Evolutionary conservation across 2,113 vertebrate species (phyloP), one percentile per base, ranked within the genome.

Genomic region (Sula dactylatra): DNA sequence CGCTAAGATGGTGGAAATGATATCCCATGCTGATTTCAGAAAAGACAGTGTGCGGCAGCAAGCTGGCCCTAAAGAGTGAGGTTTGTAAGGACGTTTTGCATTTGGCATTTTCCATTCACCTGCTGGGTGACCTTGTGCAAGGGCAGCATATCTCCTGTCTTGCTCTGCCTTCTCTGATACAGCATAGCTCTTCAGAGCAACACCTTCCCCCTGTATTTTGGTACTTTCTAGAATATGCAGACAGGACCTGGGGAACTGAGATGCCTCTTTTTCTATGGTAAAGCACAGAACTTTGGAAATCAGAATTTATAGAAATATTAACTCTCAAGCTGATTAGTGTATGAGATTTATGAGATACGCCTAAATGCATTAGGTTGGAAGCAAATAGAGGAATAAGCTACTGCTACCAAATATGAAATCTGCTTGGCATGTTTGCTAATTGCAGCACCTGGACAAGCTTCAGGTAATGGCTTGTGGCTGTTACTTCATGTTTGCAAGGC

Each of bases 141-240:
- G 3, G 12, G 44, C 44, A 59, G 26, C 3, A 0, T 27, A 6
- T 27, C n/a, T 72, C 47, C 6, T 67, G 29, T 54, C 56, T 50
- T 0, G 0, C 52, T n/a, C n/a, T 62, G 47, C 65, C 55, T 38
- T n/a, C 82, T 79, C 27, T 3, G 5, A 10, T 62, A 47, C 49
- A 47, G 42, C 45, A 22, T 1, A 67, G 47, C 70, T 69, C 65
- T 29, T 58, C 32, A 20, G 44, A 87, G 64, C 52, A 78, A 10
- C 9, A 10, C 25, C 61, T 72, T 13, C 26, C 16, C 10, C 18
- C 21, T 7, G 4, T 6, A 1, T 6, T 74, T 32, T 4, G 38
- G 32, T 54, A 14, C 50, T 70, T 78, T 56, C 21, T 70, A 44
- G 6, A 42, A 18, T 3, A 16, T 32, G 26, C 13, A 45, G 56